Evolutionary conservation across 2,888 invertebrate species (phyloP), one percentile per base, ranked within the genome.

Genomic region (Scaptomyza tumidula): DNA sequence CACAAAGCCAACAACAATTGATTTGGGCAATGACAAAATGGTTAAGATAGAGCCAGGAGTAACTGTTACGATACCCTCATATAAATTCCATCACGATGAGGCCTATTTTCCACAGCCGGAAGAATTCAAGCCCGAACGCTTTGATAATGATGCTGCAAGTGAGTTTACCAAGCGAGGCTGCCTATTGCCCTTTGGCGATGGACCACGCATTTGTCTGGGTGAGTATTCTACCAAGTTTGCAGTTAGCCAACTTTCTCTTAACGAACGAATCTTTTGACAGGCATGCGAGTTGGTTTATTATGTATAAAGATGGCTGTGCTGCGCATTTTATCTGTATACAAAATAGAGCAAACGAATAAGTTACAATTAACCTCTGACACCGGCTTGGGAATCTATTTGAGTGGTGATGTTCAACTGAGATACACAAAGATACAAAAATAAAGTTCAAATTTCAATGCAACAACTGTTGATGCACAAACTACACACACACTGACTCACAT

Each of bases 151-250:
- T 7, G 76, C 78, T 2, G 80, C 71, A 0, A 82, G 73, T 56
- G 75, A 75, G 31, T 69, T 82, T 1, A 86, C 64, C 9, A 90
- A 90, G 29, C 75, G 78, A n/a, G 91, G 91, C 0, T 77, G 78
- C 0, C 84, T 90, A 7, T 39, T 91, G 44, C 83, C 90, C 3
- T 91, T 91, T 31, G 90, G 92, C 0, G 87, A 91, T 78, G 92
- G 91, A 7, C 92, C 91, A 1, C 74, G 91, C 6, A 88, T 88
- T 33, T 91, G 91, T 37, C 49, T 88, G 49, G 91, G 91, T 91
- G 60, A 64, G 84, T 74, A 24, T 24, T 24, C 3, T 3, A 24
- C 24, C 19, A 10, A 10, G 33, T 3, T 3, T 33, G 33, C 6
- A 33, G 29, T 33, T 33, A 31, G 33, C 6, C 2, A 33, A 33